Evolutionary conservation across 92 coral and sea anemone species (phyloP), one percentile per base, ranked within the genome.

Genomic region (Nematostella vectensis): DNA sequence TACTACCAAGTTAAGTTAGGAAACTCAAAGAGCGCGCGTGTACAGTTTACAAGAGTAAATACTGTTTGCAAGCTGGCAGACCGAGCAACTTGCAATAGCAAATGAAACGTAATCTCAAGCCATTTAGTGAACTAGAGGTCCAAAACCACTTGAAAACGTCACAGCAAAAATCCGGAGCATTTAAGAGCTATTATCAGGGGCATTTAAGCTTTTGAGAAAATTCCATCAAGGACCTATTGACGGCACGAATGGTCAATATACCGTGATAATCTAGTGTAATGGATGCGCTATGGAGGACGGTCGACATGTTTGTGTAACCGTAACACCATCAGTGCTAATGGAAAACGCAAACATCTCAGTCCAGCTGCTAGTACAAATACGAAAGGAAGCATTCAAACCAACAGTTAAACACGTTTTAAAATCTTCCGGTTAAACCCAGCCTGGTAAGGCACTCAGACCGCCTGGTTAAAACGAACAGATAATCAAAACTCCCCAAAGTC

Each of bases 101-200:
- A 29, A 33, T 76, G 76, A 76, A 76, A 76, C 40, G 44, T 51
- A 68, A 76, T 76, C 82, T 62, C 68, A 59, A 29, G 59, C 56
- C 66, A 69, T 68, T 64, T 59, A 26, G 67, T 58, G 47, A 48
- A 72, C 75, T 43, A 57, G 44, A 54, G 65, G 67, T 58, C 50
- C 52, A 38, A 62, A 68, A 61, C 64, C 73, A 85, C 95, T 85
- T 81, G 82, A 64, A 71, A 11, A 63, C 70, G 95, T 85, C 95
- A 85, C 39, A 36, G 52, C 49, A 80, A 76, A 80, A 68, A 69
- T 83, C 81, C 39, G 33, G 80, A 62, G 62, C 66, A 85, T 80
- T 67, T 76, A 31, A 66, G 72, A 55, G 72, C 72, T 50, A 40
- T 66, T 66, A 66, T 66, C 72, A 53, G 20, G 47, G 57, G 47